Base-by-base conservation (phyloP, 2,888 invertebrate genomes). In the Drosophila parthenogenetica region DNA sequence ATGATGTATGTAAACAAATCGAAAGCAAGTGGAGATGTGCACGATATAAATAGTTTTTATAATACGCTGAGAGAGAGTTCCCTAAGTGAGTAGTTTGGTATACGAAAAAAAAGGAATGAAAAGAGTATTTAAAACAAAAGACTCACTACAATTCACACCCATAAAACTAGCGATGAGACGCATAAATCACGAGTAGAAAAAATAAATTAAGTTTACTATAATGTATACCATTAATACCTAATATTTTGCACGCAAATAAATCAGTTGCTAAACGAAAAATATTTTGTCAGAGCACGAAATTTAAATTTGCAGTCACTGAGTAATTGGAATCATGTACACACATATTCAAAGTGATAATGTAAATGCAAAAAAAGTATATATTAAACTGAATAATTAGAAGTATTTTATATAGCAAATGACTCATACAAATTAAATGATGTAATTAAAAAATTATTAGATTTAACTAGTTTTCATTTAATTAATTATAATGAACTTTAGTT, bases 21-120 rank as follows among this genome's bases (percentile, higher is more conserved):
- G 55, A 55, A 55, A 16, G 55, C 45, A 45, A 45, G 55, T 55
- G 19, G 54, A 54, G 42, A 54, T 42, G 32, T 32, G 17, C 54
- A 43, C 5, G 43, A 32, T 55, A 55, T 55, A 55, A 55, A 55
- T 55, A 55, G 55, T 35, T 19, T 37, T 55, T 42, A 35, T 35
- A 5, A 13, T 42, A 16, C 13, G 29, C 17, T 25, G 14, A 22
- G 51, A 10, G 11, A 45, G 22, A 45, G 54, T 54, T 54, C 17
- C 2, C 13, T 5, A 16, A 37, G 22, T 22, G 25, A 29, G 42
- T 14, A 29, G 22, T 37, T 50, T 22, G 39, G 39, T 22, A 22
- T 22, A 51, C 35, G 51, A 51, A 39, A 16, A 40, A 53, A 50
- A 37, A 14, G 37, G 37, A 14, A 14, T 3, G 14, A 51, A n/a